Conservation (phyloP, 2,797 vertebrate species). For the Phylloscopus collybita region DNA sequence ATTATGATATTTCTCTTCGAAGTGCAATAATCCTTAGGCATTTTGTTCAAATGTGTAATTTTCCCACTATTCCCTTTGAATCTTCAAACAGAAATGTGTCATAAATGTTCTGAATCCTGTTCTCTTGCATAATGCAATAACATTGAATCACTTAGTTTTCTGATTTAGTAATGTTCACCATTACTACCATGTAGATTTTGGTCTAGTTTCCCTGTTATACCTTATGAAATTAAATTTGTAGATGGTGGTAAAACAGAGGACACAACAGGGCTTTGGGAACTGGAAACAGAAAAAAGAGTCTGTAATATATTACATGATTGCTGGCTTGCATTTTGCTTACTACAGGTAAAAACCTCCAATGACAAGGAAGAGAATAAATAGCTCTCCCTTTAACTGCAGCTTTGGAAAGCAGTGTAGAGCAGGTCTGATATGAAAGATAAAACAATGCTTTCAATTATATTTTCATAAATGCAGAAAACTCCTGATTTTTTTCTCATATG, state of each 20-base stretch:
- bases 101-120: background rate
- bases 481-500: background rate
- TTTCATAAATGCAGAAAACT: background rate
- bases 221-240: background rate
- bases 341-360: background rate
- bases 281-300: background rate
- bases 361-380: background rate
- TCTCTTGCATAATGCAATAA: background rate
- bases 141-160: background rate
- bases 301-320: background rate
- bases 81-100: background rate
- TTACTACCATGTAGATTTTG: background rate
- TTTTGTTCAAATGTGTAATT: slow-evolving; percentile 1
- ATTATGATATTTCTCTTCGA: background rate
- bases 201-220: background rate
- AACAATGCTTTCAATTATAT: background rate
- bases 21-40: background rate
- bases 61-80: background rate
- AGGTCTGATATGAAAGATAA: background rate
- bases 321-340: background rate
- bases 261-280: background rate
- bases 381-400: background rate
- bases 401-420: background rate
- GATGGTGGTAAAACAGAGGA: background rate
- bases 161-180: background rate